phyloP scores from a whole-genome alignment of 1,140 invertebrate genomes.

The Triops cancriformis region DNA sequence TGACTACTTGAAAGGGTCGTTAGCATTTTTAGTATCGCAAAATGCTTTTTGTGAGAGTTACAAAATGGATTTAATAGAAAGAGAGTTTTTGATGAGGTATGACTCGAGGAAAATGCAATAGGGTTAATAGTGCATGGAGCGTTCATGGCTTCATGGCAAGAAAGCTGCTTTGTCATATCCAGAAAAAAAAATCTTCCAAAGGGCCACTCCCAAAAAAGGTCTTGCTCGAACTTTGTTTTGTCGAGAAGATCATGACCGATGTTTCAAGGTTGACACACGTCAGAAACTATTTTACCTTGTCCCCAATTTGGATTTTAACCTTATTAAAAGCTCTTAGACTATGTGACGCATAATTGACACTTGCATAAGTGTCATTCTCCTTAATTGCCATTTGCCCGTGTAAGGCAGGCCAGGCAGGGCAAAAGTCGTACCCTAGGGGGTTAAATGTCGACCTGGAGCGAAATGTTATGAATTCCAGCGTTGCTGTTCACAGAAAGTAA shows the following conservation, averaged over 20 bases:
- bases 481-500: too few relatives aligned
- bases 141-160: slow-evolving; percentile 2
- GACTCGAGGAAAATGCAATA: background rate
- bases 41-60: background rate
- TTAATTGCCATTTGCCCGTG: too few relatives aligned
- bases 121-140: background rate
- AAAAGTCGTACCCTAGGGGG: too few relatives aligned
- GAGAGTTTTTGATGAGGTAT: background rate
- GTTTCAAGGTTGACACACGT: background rate
- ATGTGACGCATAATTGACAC: too few relatives aligned
- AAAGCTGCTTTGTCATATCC: background rate
- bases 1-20: background rate
- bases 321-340: too few relatives aligned
- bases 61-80: background rate
- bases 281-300: slow-evolving; percentile 2
- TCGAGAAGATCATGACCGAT: background rate
- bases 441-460: too few relatives aligned
- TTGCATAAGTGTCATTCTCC: too few relatives aligned
- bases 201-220: too few relatives aligned
- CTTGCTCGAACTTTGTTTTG: too few relatives aligned
- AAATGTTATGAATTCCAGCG: too few relatives aligned
- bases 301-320: background rate
- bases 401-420: too few relatives aligned
- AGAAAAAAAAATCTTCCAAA: too few relatives aligned
- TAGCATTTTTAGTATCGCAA: background rate